These are phyloP conservation scores for Lepisosteus oculatus DNA, from an alignment of 2,113 vertebrate species.

Conservation along the genomic window DNA sequence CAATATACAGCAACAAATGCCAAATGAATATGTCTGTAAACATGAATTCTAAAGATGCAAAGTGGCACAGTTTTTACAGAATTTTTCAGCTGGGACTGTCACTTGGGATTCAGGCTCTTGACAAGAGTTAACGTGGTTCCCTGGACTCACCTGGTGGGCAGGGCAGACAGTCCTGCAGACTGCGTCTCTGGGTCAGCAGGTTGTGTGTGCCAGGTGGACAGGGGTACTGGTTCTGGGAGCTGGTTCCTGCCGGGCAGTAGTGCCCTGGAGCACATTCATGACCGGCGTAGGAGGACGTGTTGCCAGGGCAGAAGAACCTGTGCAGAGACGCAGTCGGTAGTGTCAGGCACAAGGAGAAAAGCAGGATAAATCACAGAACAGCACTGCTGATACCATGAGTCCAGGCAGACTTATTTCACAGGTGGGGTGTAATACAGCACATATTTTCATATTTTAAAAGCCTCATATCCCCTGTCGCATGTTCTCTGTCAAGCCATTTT, in stretches of 20 bases:
- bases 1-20: no score
- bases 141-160: constrained; percentile 76
- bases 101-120: not conserved
- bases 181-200: constrained; percentile 53
- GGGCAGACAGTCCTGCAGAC: constrained; percentile 64
- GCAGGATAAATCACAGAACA: no score
- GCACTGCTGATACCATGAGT: no score
- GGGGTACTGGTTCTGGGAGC: constrained; percentile 71
- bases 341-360: not conserved
- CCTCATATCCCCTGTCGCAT: no score
- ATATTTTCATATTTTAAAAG: no score
- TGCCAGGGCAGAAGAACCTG: constrained; percentile 81
- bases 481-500: no score
- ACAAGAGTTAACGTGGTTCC: not conserved
- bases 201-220: constrained; percentile 81
- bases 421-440: no score
- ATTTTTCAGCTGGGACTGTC: not conserved
- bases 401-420: no score
- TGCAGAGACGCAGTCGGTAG: not conserved
- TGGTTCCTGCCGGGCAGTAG: constrained; percentile 75
- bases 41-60: no score
- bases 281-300: constrained; percentile 56
- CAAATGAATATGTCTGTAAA: no score
- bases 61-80: no score
- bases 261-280: constrained; percentile 73